Conservation (phyloP, 2,797 vertebrate genomes). For the Enteromius thamalakanensis region DNA sequence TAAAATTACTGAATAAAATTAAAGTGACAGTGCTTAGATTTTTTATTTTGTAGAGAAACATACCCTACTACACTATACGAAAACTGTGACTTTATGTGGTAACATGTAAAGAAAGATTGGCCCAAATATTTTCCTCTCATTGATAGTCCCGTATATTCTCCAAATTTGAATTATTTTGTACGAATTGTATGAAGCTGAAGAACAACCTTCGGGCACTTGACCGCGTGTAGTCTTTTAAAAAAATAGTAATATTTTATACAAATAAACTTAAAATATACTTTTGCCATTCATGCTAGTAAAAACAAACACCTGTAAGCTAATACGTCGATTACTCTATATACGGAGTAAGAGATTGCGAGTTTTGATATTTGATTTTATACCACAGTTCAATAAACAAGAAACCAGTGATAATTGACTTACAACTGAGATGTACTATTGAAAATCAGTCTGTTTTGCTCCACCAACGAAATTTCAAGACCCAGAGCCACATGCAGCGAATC, state of each 20-base stretch:
- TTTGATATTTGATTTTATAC: background rate
- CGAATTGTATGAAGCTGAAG: background rate
- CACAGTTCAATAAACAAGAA: background rate
- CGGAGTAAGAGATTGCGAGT: background rate
- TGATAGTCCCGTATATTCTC: background rate
- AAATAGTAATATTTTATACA: slow-evolving; percentile 12
- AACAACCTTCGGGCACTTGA: background rate
- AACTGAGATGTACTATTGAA: background rate
- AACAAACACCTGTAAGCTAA: background rate
- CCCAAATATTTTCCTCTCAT: background rate
- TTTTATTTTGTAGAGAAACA: background rate
- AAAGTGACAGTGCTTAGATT: background rate
- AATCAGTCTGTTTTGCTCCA: background rate
- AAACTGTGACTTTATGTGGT: too few species aligned
- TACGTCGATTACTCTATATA: background rate
- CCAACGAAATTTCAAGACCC: background rate
- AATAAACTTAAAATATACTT: slow-evolving; percentile 11
- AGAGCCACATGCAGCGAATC: background rate
- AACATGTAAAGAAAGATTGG: background rate
- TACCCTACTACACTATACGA: too few species aligned
- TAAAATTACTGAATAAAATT: background rate
- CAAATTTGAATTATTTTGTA: background rate
- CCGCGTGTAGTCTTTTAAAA: background rate
- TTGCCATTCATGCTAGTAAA: background rate
- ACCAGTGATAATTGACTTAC: background rate